Evolutionary conservation across 2,888 invertebrate genomes (phyloP).

Genomic region (Macaria notata): DNA sequence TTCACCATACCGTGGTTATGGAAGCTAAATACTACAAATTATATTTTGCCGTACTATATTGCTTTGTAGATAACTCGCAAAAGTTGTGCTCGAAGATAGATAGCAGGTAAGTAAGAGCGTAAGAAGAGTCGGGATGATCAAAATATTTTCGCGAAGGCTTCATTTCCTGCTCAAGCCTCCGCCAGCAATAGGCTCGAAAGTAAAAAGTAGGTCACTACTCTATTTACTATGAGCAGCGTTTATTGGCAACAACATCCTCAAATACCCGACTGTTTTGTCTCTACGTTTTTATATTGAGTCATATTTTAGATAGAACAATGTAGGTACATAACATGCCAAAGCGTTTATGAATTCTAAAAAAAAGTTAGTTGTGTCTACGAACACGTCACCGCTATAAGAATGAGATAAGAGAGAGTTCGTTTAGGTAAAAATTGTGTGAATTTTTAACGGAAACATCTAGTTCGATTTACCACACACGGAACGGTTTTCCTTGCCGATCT

Average conservation of each 20-base stretch:
- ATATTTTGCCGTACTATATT: too few relatives aligned
- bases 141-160: constrained; percentile 17
- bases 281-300: constrained; percentile 22
- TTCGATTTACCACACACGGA: constrained; percentile 11
- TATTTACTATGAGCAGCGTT: constrained; percentile 39
- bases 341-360: not conserved
- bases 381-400: not conserved
- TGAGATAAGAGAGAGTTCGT: too few relatives aligned
- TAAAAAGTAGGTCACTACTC: constrained; percentile 43
- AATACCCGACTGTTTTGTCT: constrained; percentile 25
- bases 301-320: constrained; percentile 9
- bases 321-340: constrained; percentile 14
- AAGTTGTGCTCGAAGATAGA: not conserved
- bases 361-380: not conserved
- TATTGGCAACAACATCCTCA: constrained; percentile 40
- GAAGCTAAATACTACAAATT: too few relatives aligned
- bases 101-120: constrained; percentile 1
- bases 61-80: too few relatives aligned
- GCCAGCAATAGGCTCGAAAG: constrained; percentile 24
- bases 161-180: constrained; percentile 18
- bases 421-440: not conserved
- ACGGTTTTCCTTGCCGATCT: constrained; percentile 9
- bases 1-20: too few relatives aligned
- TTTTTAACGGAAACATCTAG: not conserved
- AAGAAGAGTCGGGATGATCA: constrained; percentile 5